These are phyloP conservation scores for Drosophila insularis DNA, from an alignment of 1,140 invertebrate genomes.

Conservation along the genomic window DNA sequence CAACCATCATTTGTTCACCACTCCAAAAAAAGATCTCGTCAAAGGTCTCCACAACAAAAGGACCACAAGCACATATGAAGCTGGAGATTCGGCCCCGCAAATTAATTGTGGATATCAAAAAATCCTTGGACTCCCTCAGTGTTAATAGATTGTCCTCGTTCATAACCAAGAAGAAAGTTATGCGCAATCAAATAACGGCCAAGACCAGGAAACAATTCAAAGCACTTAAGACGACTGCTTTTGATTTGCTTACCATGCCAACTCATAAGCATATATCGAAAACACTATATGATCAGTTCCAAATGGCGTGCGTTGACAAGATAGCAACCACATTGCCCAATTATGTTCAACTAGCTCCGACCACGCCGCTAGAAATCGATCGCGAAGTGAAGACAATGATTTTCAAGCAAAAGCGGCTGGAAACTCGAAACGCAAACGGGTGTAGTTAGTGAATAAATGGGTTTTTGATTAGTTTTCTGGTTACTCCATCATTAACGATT, in stretches of 20 bases:
- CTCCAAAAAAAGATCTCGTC: constrained; percentile 23
- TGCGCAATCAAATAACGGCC: constrained; percentile 42
- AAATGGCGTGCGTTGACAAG: constrained; percentile 43
- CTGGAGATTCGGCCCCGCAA: constrained; percentile 48
- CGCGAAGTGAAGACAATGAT: constrained; percentile 46
- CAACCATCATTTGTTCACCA: constrained; percentile 44
- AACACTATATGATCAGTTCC: constrained; percentile 38
- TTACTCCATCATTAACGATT: too few species aligned
- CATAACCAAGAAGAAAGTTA: constrained; percentile 39
- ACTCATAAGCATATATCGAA: constrained; percentile 8
- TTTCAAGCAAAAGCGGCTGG: constrained; percentile 34
- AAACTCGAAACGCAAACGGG: constrained; percentile 20
- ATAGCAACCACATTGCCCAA: constrained; percentile 45
- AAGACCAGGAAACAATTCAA: constrained; percentile 57
- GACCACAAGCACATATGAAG: constrained; percentile 46
- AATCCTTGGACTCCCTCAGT: constrained; percentile 14
- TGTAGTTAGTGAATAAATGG: neutral
- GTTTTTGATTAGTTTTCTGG: neutral
- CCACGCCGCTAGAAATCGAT: constrained; percentile 40
- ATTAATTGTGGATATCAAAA: constrained; percentile 57
- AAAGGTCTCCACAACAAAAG: constrained; percentile 45
- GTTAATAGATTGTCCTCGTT: neutral
- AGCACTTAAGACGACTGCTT: constrained; percentile 55
- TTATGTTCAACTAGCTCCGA: constrained; percentile 37
- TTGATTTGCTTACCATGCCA: constrained; percentile 55